phyloP scores from a whole-genome alignment of 2,888 invertebrate species.

The Automeris io region DNA sequence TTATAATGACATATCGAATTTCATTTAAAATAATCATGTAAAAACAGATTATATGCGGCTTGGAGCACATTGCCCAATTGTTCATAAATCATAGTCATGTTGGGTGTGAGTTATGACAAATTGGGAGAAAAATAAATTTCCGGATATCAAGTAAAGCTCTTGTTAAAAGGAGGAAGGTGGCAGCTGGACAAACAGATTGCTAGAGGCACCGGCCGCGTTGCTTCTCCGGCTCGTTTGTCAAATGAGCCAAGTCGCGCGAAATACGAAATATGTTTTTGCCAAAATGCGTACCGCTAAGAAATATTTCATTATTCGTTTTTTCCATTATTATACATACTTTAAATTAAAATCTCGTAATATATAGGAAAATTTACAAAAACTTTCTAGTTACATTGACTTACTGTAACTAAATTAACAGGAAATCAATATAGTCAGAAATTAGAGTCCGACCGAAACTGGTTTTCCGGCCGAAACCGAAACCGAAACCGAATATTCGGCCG shows the following conservation, averaged over 20 bases:
- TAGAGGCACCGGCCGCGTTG: constrained; percentile 33
- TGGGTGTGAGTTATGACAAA: constrained; percentile 35
- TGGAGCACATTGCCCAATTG: constrained; percentile 10
- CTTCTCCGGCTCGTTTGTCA: constrained; percentile 32
- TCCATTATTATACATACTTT: too few species aligned
- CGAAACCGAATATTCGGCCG: too few species aligned
- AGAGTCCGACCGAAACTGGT: too few species aligned
- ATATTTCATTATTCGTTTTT: constrained; percentile 19
- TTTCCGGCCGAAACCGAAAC: too few species aligned
- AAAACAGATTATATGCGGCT: constrained; percentile 13
- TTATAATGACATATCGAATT: constrained; percentile 1
- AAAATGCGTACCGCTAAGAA: constrained; percentile 25
- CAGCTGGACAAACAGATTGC: constrained; percentile 70
- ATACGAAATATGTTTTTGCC: constrained; percentile 42
- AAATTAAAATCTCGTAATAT: too few species aligned
- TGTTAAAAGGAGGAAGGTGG: constrained; percentile 63
- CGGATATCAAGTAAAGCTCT: constrained; percentile 60
- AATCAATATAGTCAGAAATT: too few species aligned
- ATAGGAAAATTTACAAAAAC: too few species aligned
- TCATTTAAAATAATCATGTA: constrained; percentile 10
- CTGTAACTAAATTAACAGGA: too few species aligned
- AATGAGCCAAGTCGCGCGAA: constrained; percentile 41
- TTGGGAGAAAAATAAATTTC: constrained; percentile 55
- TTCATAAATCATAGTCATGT: constrained; percentile 34
- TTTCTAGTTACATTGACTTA: too few species aligned